A percentile compares a stretch with the other conserved stretches of the same genome.
Conservation (phyloP, 1,140 invertebrate species). For the Planococcus citri region DNA sequence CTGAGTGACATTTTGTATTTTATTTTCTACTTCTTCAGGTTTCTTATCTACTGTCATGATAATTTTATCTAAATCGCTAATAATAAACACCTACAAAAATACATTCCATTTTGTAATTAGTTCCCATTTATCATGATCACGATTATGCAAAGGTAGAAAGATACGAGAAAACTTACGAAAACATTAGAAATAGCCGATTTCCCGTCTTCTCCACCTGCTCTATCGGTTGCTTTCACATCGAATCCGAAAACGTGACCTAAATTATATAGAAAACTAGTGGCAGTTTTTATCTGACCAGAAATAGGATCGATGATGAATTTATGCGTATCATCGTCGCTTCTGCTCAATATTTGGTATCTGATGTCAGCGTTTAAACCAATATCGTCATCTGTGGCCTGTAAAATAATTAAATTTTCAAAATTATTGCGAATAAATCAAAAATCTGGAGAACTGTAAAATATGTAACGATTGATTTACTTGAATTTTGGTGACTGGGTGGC, state of each 20-base stretch:
- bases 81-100: background rate
- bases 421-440: background rate
- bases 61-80: slow-evolving; percentile 16
- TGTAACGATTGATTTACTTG: slow-evolving; percentile 39
- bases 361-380: slow-evolving; percentile 61
- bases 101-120: background rate
- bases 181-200: slow-evolving; percentile 68
- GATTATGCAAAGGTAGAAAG: no score
- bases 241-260: slow-evolving; percentile 65
- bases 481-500: slow-evolving; percentile 60
- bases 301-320: slow-evolving; percentile 62
- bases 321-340: slow-evolving; percentile 43
- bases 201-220: slow-evolving; percentile 58
- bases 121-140: background rate
- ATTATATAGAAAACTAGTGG: slow-evolving; percentile 48
- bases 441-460: no score
- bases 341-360: slow-evolving; percentile 56
- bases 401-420: background rate
- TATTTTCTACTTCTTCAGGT: slow-evolving; percentile 9
- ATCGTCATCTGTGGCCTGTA: slow-evolving; percentile 58
- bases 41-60: slow-evolving; percentile 9
- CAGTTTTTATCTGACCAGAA: slow-evolving; percentile 56
- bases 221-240: slow-evolving; percentile 76
- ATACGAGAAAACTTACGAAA: slow-evolving; percentile 57
- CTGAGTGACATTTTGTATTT: background rate